These are phyloP conservation scores for Panurus biarmicus DNA, from an alignment of 2,113 vertebrate genomes.

Conservation along the genomic window DNA sequence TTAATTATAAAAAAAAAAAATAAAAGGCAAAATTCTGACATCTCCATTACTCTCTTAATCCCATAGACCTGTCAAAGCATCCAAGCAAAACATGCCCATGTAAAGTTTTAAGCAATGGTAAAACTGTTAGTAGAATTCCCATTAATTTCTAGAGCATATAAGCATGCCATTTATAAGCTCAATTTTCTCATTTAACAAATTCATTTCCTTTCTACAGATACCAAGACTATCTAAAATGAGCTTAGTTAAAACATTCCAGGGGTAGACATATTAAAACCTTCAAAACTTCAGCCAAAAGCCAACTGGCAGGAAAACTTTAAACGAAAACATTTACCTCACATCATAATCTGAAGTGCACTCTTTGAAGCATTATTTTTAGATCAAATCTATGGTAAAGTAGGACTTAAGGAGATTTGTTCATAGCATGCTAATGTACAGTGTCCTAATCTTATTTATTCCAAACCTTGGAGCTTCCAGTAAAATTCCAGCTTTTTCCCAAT, in stretches of 20 bases:
- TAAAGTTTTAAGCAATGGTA: neutral
- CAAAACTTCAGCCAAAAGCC: neutral
- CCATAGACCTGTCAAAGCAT: neutral
- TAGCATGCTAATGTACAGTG: neutral
- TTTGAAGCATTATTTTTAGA: slow-evolving; percentile 3
- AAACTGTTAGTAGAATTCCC: neutral
- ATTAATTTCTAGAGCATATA: neutral
- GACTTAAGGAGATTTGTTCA: neutral
- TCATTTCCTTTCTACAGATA: neutral
- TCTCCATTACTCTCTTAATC: neutral
- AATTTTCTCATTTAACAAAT: neutral
- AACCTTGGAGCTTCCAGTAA: neutral
- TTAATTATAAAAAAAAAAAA: neutral
- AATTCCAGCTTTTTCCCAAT: neutral
- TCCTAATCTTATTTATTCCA: neutral
- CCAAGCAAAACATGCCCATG: neutral
- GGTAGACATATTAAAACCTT: neutral
- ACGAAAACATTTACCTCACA: neutral
- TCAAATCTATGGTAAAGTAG: neutral
- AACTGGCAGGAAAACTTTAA: neutral
- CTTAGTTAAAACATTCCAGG: neutral
- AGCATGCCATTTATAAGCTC: neutral
- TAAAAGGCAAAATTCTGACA: neutral
- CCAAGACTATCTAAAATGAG: neutral
- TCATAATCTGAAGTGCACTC: neutral